A percentile compares a stretch with the other conserved stretches of the same genome.
These are phyloP conservation scores for Discoglossus pictus DNA, from an alignment of 2,797 vertebrate species.

Conservation along the genomic window DNA sequence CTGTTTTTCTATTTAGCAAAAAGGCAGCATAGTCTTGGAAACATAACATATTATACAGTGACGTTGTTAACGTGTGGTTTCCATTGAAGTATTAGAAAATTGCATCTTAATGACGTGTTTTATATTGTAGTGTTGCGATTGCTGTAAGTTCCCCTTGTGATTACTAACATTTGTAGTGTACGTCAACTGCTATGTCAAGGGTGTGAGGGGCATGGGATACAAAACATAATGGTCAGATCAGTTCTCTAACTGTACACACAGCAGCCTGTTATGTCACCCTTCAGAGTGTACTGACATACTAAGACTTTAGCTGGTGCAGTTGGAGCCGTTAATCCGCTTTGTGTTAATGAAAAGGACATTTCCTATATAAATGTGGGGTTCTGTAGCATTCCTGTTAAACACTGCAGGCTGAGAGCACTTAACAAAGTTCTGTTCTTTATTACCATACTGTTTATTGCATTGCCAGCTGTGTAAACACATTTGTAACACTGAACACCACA, in stretches of 20 bases:
- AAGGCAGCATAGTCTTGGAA: background rate
- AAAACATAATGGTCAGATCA: conserved; percentile 1
- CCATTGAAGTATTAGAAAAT: conserved; percentile 8
- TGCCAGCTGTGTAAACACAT: background rate
- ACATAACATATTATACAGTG: conserved; percentile 21
- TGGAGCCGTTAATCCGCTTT: conserved; percentile 21
- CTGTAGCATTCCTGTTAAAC: conserved; percentile 23
- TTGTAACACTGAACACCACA: background rate
- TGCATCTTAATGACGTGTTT: conserved; percentile 8
- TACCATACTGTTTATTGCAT: conserved; percentile 1
- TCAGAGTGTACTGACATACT: conserved; percentile 18
- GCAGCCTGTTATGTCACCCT: background rate
- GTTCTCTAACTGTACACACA: conserved; percentile 1
- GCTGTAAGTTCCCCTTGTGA: background rate
- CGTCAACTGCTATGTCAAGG: conserved; percentile 37
- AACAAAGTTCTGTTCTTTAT: conserved; percentile 7
- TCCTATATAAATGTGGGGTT: background rate
- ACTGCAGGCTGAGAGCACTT: conserved; percentile 23
- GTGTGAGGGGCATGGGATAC: background rate
- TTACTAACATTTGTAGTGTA: conserved; percentile 9
- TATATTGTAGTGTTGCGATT: background rate
- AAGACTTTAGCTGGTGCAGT: conserved; percentile 3
- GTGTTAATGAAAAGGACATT: conserved; percentile 15
- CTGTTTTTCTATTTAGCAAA: conserved; percentile 11
- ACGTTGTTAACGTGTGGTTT: conserved; percentile 14